Conservation (phyloP, 92 coral and sea anemone genomes). For the Porites lobata region DNA sequence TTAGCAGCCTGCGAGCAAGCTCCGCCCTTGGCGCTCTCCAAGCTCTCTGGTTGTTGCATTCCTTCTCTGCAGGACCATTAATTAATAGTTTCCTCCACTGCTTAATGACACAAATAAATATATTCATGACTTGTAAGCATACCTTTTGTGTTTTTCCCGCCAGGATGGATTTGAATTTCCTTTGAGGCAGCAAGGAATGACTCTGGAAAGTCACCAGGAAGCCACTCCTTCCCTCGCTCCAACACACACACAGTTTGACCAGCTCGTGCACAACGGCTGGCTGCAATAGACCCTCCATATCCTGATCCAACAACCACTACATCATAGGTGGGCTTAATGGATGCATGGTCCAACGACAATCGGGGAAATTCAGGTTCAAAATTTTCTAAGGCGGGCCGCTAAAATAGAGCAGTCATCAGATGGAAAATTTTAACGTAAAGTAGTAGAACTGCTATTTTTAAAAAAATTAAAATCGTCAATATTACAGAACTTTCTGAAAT, state of each 20-base stretch:
- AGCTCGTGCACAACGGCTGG: constrained; percentile 74
- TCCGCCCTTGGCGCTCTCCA: no score
- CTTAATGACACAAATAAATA: no score
- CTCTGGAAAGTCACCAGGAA: constrained; percentile 79
- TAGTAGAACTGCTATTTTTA: no score
- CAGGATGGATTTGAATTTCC: constrained; percentile 61
- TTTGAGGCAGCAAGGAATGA: constrained; percentile 47
- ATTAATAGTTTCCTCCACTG: background rate
- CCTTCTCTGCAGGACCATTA: no score
- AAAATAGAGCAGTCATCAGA: background rate
- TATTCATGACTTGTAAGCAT: background rate
- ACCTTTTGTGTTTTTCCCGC: constrained; percentile 52
- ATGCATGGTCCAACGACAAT: constrained; percentile 46
- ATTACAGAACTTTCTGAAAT: no score
- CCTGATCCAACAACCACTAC: constrained; percentile 79
- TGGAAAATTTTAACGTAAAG: no score
- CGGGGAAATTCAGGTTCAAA: constrained; percentile 36
- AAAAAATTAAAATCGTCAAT: no score
- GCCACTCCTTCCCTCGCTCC: constrained; percentile 82
- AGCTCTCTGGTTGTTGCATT: no score
- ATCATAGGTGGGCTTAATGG: constrained; percentile 70
- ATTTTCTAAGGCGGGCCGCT: background rate
- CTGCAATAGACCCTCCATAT: constrained; percentile 79
- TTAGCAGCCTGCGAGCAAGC: no score
- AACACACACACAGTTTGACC: constrained; percentile 68